Percentiles rank a stretch among this genome's conserved stretches.
Evolutionary conservation across 2,888 invertebrate species (phyloP).

Genomic region (Calameuta idolon): DNA sequence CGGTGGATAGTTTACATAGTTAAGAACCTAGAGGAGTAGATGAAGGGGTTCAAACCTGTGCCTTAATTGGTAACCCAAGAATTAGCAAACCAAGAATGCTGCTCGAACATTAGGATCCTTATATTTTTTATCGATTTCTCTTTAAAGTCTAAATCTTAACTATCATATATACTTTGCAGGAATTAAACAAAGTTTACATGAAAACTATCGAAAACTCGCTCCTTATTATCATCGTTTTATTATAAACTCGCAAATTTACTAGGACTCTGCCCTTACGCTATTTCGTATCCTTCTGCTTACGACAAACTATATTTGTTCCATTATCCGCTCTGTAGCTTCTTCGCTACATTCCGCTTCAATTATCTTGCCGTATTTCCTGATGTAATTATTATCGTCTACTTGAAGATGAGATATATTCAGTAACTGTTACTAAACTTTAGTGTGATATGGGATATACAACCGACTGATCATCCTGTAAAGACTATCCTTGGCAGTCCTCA

Average conservation of each 20-base stretch:
- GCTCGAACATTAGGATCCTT: background rate
- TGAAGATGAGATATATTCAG: background rate
- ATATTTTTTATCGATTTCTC: background rate
- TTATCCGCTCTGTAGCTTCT: background rate
- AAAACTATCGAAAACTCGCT: background rate
- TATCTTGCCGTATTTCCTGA: background rate
- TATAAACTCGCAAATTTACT: background rate
- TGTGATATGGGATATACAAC: background rate
- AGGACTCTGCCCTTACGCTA: background rate
- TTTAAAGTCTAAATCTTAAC: background rate
- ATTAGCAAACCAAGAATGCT: constrained; percentile 15
- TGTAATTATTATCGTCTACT: background rate
- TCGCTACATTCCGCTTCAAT: background rate
- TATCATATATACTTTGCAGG: background rate
- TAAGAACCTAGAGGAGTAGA: constrained; percentile 38
- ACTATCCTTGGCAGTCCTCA: background rate
- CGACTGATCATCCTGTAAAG: background rate
- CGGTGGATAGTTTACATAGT: constrained; percentile 56
- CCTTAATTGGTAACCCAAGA: constrained; percentile 24
- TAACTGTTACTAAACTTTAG: background rate
- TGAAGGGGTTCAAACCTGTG: background rate
- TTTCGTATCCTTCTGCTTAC: background rate
- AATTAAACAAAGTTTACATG: background rate
- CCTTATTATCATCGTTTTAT: background rate
- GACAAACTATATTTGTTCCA: background rate